A percentile compares a stretch with the other conserved stretches of the same genome.
phyloP scores from a whole-genome alignment of 2,888 invertebrate species.

The Cerastoderma edule region DNA sequence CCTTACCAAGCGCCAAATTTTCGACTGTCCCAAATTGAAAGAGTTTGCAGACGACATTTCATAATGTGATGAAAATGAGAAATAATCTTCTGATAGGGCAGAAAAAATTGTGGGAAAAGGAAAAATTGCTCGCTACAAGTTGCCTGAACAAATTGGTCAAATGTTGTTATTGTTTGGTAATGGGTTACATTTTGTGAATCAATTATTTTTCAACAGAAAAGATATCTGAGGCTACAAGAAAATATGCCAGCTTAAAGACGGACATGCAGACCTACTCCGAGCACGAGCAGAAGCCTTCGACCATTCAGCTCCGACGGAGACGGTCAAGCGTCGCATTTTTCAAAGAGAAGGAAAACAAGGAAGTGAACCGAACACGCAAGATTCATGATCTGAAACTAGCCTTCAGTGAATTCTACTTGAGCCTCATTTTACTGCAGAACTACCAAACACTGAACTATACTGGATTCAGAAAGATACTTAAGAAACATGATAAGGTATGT shows the following conservation, averaged over 20 bases:
- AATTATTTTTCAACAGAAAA: too few species aligned
- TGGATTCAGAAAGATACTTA: slow-evolving; percentile 99
- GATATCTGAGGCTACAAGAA: slow-evolving; percentile 97
- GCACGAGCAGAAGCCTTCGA: slow-evolving; percentile 69
- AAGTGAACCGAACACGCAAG: slow-evolving; percentile 70
- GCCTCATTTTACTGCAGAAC: slow-evolving; percentile 97
- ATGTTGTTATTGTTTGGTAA: too few species aligned
- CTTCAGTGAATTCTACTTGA: slow-evolving; percentile 99
- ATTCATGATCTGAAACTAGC: slow-evolving; percentile 96
- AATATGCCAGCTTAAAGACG: slow-evolving; percentile 94
- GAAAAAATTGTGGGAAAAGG: background rate
- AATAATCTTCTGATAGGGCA: too few species aligned
- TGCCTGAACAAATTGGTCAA: too few species aligned
- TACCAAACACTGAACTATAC: slow-evolving; percentile 99
- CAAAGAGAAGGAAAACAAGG: slow-evolving; percentile 69
- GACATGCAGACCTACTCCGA: slow-evolving; percentile 89
- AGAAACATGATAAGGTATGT: slow-evolving; percentile 98
- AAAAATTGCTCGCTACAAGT: background rate
- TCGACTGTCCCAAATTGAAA: too few species aligned
- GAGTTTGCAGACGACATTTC: too few species aligned
- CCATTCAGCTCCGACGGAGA: slow-evolving; percentile 63
- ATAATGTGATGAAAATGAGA: too few species aligned
- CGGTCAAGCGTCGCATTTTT: slow-evolving; percentile 47
- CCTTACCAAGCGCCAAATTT: too few species aligned
- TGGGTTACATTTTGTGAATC: too few species aligned